Evolutionary conservation across 2,888 invertebrate species (phyloP).

Genomic region (Periphyllus acericola): DNA sequence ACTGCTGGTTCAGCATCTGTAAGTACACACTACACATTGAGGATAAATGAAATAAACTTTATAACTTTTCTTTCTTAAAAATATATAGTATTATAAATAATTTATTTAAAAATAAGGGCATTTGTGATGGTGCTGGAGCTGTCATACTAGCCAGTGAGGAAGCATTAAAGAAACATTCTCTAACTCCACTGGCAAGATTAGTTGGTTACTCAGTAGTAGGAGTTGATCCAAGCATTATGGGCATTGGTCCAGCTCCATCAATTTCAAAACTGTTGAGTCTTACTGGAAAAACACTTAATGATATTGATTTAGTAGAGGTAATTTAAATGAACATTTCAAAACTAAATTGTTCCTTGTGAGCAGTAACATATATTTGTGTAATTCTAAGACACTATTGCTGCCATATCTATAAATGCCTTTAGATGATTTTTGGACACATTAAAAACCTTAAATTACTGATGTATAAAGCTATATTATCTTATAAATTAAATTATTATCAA

Average conservation of each 20-base stretch:
- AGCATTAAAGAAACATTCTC: constrained; percentile 80
- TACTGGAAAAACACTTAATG: constrained; percentile 81
- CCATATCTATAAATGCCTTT: too few relatives aligned
- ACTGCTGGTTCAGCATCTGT: constrained; percentile 96
- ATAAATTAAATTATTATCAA: too few relatives aligned
- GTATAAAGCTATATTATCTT: too few relatives aligned
- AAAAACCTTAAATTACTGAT: too few relatives aligned
- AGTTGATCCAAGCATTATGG: constrained; percentile 98
- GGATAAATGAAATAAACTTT: not conserved
- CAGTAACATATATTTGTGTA: too few relatives aligned
- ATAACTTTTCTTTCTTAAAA: constrained; percentile 16
- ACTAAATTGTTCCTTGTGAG: not conserved
- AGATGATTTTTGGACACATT: too few relatives aligned
- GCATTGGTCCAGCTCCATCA: constrained; percentile 95
- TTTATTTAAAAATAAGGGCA: constrained; percentile 74
- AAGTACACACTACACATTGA: constrained; percentile 67
- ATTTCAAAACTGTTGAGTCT: constrained; percentile 85
- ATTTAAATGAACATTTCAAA: constrained; percentile 22
- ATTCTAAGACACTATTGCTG: too few relatives aligned
- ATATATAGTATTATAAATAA: constrained; percentile 64
- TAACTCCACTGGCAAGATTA: constrained; percentile 90
- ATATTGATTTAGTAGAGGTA: constrained; percentile 91
- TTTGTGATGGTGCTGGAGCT: constrained; percentile 97
- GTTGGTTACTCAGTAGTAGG: constrained; percentile 93
- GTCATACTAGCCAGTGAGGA: constrained; percentile 91